Base-by-base conservation (phyloP, 2,113 vertebrate genomes). In the Sialia sialis region DNA sequence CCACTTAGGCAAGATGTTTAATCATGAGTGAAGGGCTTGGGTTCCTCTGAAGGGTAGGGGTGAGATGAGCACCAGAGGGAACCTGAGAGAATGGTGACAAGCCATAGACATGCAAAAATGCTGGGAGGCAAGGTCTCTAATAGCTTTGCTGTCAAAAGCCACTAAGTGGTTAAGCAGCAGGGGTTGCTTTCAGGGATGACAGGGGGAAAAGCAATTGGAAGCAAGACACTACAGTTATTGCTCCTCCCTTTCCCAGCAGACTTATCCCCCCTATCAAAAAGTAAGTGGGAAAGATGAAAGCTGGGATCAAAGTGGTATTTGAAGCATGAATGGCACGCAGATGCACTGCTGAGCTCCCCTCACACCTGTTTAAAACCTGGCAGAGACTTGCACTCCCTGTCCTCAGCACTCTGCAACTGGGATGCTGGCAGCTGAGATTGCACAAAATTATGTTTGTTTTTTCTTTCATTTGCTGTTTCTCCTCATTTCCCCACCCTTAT, bases 261-360 rank as follows among this genome's bases (percentile, higher is more conserved):
- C 38, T 5, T 27, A 73, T 60, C 13, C 41, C 49, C 8, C 10
- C 63, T 15, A 54, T 93, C 8, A 5, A 62, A 80, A 83, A 88
- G 34, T 0, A 1, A 87, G 44, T 67, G 60, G 30, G 51, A 89
- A 92, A 91, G 95, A 95, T 95, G 92, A 95, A 95, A 96, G 84
- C 91, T 76, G 29, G 89, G 92, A 95, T 96, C 93, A 88, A 84
- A 95, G 38, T 41, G 84, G 81, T 75, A 95, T 95, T 91, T 85
- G 78, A 94, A 90, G 92, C 84, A 93, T 9, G 92, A 95, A 54
- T 51, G 23, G 34, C 60, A 73, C 88, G 85, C 72, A 91, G 92
- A 86, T 94, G 86, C 6, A 11, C 38, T 1, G 12, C n/a, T 8
- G 5, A 81, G 44, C 62, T 85, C 41, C 49, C 17, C 41, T 93